Base-by-base conservation (phyloP, 2,113 vertebrate genomes). In the Eidolon helvum region DNA sequence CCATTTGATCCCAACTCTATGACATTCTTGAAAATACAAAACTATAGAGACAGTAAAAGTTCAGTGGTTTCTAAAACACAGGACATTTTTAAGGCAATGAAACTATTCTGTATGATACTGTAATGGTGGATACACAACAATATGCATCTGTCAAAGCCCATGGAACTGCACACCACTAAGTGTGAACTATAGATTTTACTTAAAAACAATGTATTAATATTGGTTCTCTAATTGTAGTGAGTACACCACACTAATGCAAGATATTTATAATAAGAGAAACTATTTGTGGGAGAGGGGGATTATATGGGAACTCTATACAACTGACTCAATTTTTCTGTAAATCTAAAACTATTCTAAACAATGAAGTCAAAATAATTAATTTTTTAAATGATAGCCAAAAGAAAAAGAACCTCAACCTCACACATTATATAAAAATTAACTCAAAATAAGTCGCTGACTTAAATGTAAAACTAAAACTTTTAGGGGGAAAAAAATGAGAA, bases 391-490 rank as follows among this genome's bases (percentile, higher is more conserved):
- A 45, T 35, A 91, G 22, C 45, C 79, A 45, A 28, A 26, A 50
- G 71, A 90, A 90, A 40, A 75, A 18, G 33, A 79, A 63, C 63
- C 65, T 61, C 28, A 65, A 3, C 63, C 21, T 91, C 30, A 79
- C 53, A 66, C 11, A 10, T 43, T 53, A 43, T 18, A 69, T 53
- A 79, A 63, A 91, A 78, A 63, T 43, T 71, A 65, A 87, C 66
- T 91, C 45, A 80, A 87, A 95, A 80, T 65, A 19, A 74, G 45
- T 61, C n/a, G 22, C 3, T 35, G 30, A 45, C 9, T 63, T 69
- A 78, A 87, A 77, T 84, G 33, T 48, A 59, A 77, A 90, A 61
- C 69, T 57, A 40, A 59, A 74, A 21, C 24, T 74, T 87, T 63
- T 57, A 48, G 33, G 7, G 11, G 6, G 72, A 78, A 69, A 61